These are phyloP conservation scores for Ochotona princeps DNA, from an alignment of 2,113 vertebrate species.

Conservation along the genomic window DNA sequence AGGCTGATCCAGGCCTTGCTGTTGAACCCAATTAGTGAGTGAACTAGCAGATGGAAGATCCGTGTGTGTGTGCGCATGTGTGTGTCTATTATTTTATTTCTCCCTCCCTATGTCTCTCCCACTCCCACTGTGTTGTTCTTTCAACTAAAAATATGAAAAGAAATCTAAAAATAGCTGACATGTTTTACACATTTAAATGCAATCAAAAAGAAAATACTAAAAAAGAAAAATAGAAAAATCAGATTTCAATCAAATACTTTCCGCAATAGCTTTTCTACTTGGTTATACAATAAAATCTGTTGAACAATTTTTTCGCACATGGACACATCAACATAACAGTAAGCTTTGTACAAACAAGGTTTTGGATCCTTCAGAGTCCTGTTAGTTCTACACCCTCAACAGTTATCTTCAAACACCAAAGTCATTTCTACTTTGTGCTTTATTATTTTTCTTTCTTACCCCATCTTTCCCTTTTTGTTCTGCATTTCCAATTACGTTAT, in stretches of 20 bases:
- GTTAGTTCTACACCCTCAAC: not conserved
- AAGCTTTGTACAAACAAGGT: not conserved
- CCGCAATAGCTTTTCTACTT: not conserved
- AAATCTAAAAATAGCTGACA: not conserved
- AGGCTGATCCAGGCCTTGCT: too few species aligned
- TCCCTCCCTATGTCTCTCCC: too few species aligned
- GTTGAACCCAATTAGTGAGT: too few species aligned
- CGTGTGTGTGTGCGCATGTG: too few species aligned
- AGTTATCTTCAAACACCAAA: not conserved
- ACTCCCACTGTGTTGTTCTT: too few species aligned
- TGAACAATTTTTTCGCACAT: not conserved
- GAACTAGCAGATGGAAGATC: too few species aligned
- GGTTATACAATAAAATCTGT: not conserved
- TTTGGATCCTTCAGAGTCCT: not conserved
- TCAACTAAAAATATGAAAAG: too few species aligned
- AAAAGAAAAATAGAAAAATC: fast-evolving
- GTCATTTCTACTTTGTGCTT: not conserved
- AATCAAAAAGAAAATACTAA: not conserved
- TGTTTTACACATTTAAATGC: not conserved
- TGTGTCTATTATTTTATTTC: too few species aligned
- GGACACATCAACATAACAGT: not conserved
- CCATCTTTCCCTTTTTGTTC: not conserved
- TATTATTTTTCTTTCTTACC: not conserved
- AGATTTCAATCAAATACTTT: not conserved
- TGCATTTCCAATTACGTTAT: not conserved